Evolutionary conservation across 2,797 vertebrate genomes (phyloP).

Genomic region (Intellagama lesueurii): DNA sequence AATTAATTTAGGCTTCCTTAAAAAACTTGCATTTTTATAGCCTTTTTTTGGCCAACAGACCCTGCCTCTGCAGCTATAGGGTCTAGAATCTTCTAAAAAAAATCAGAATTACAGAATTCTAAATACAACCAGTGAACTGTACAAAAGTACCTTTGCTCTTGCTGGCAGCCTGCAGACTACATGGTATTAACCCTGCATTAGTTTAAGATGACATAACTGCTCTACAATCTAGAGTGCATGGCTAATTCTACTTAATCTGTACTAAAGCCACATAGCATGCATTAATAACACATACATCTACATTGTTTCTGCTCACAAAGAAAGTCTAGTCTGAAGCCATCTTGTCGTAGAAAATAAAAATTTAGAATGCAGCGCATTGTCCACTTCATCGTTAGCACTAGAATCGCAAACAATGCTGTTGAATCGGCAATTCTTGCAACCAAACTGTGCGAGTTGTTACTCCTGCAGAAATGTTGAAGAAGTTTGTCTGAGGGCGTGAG

Average conservation of each 20-base stretch:
- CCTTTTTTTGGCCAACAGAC: background rate
- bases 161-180: constrained; percentile 16
- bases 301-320: constrained; percentile 48
- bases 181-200: constrained; percentile 39
- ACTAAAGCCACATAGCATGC: constrained; percentile 73
- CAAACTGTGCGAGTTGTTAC: background rate
- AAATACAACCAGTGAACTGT: constrained; percentile 24
- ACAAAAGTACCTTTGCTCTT: constrained; percentile 20
- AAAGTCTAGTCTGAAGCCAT: background rate
- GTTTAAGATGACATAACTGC: constrained; percentile 72
- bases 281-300: constrained; percentile 68
- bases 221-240: constrained; percentile 75
- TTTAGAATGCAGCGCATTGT: background rate
- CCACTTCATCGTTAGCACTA: background rate
- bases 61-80: background rate
- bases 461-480: background rate
- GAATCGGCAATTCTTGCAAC: background rate
- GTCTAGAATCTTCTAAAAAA: background rate
- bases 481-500: background rate
- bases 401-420: background rate
- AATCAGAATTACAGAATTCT: constrained; percentile 19
- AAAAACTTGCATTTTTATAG: background rate
- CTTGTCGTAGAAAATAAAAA: background rate
- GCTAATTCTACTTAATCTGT: constrained; percentile 76
- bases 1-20: background rate